phyloP scores from a whole-genome alignment of 2,888 invertebrate species.

The Steinernema hermaphroditum region DNA sequence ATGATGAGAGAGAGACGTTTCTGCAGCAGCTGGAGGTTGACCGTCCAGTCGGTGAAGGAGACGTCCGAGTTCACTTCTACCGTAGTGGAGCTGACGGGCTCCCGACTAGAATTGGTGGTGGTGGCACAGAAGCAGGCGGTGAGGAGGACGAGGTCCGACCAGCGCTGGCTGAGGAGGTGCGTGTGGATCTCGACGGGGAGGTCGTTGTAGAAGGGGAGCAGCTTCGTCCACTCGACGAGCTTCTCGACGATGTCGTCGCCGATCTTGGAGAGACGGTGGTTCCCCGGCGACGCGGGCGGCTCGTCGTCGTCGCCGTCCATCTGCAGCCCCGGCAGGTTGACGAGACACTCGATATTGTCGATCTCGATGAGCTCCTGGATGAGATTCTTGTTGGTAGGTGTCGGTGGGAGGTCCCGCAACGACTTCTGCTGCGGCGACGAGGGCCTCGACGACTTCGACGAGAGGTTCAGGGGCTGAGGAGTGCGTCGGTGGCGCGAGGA shows the following conservation, averaged over 20 bases:
- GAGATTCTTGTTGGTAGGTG: constrained; percentile 39
- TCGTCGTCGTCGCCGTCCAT: constrained; percentile 77
- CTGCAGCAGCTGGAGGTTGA: constrained; percentile 60
- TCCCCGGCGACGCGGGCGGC: constrained; percentile 72
- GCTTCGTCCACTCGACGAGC: constrained; percentile 97
- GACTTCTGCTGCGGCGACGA: constrained; percentile 16
- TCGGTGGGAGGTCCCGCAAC: constrained; percentile 23
- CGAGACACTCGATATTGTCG: constrained; percentile 93
- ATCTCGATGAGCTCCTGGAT: constrained; percentile 80
- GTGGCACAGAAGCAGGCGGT: constrained; percentile 64
- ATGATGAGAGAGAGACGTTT: constrained; percentile 47
- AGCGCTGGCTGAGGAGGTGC: constrained; percentile 90
- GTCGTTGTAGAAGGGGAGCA: constrained; percentile 93
- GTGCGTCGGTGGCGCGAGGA: constrained; percentile 14
- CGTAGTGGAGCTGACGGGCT: constrained; percentile 32
- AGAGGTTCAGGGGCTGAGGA: constrained; percentile 34
- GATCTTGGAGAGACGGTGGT: constrained; percentile 56
- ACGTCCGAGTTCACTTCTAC: constrained; percentile 27
- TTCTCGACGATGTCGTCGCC: constrained; percentile 95
- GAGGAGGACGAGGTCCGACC: constrained; percentile 71
- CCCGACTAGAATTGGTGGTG: constrained; percentile 31
- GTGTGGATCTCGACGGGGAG: constrained; percentile 92
- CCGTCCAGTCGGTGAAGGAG: constrained; percentile 50
- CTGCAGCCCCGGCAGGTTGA: constrained; percentile 74
- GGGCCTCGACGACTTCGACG: constrained; percentile 70